A percentile compares a stretch with the other conserved stretches of the same genome.
phyloP scores from a whole-genome alignment of 2,113 vertebrate genomes.

The Nematolebias whitei region DNA sequence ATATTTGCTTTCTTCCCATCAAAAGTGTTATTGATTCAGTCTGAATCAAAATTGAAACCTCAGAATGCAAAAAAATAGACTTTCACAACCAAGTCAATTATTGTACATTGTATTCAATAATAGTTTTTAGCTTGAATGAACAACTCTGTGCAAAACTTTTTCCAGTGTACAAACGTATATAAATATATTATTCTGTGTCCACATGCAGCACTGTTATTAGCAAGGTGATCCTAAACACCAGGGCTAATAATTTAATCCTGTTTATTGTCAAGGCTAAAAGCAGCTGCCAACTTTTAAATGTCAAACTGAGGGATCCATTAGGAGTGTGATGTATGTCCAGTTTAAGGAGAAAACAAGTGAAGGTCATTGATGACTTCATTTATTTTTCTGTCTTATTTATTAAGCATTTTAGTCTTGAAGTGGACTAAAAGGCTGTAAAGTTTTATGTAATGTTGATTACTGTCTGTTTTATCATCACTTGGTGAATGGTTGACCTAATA shows the following conservation, averaged over 20 bases:
- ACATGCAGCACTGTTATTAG: not conserved
- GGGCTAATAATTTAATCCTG: constrained; percentile 23
- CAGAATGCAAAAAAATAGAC: too few relatives aligned
- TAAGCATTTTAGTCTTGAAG: not conserved
- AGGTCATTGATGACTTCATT: constrained; percentile 23
- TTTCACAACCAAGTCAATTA: too few relatives aligned
- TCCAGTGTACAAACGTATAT: too few relatives aligned
- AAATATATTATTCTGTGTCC: not conserved
- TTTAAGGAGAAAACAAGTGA: constrained; percentile 6
- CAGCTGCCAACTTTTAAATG: constrained; percentile 16
- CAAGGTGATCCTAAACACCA: constrained; percentile 1
- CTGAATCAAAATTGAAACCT: too few relatives aligned
- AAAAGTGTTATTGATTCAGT: too few relatives aligned
- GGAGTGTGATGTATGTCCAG: constrained; percentile 9
- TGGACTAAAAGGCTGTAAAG: not conserved
- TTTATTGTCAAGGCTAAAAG: constrained; percentile 35
- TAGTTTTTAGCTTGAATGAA: too few relatives aligned
- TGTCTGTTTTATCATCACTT: not conserved
- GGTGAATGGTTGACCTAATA: not conserved
- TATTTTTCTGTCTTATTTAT: constrained; percentile 3
- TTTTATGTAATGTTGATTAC: not conserved
- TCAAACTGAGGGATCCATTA: constrained; percentile 9
- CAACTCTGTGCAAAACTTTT: too few relatives aligned
- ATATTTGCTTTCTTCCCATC: too few relatives aligned
- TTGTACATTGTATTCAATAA: too few relatives aligned